Evolutionary conservation across 2,113 vertebrate species (phyloP).

Genomic region (human (Homo sapiens)): GRCh38 chr5:1794001-1794500

Average conservation of each 20-base stretch:
- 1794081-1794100: fast-evolving
- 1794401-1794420: background rate
- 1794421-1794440: background rate
- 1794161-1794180: fast-evolving
- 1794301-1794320: background rate
- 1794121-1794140: fast-evolving
- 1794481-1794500: background rate
- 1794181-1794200: background rate
- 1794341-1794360: background rate
- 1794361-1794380: background rate
- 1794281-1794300: background rate
- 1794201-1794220: fast-evolving
- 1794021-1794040: background rate
- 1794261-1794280: background rate
- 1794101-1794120: fast-evolving
- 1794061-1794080: background rate
- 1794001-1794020: no score
- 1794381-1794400: fast-evolving
- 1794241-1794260: background rate
- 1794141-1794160: fast-evolving
- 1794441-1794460: background rate
- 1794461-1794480: fast-evolving
- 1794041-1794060: background rate
- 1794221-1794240: background rate
- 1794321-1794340: background rate